A percentile compares a stretch with the other conserved stretches of the same genome.
These are phyloP conservation scores for Oxyteleia sp. DNA, from an alignment of 2,888 invertebrate genomes.

Conservation along the genomic window DNA sequence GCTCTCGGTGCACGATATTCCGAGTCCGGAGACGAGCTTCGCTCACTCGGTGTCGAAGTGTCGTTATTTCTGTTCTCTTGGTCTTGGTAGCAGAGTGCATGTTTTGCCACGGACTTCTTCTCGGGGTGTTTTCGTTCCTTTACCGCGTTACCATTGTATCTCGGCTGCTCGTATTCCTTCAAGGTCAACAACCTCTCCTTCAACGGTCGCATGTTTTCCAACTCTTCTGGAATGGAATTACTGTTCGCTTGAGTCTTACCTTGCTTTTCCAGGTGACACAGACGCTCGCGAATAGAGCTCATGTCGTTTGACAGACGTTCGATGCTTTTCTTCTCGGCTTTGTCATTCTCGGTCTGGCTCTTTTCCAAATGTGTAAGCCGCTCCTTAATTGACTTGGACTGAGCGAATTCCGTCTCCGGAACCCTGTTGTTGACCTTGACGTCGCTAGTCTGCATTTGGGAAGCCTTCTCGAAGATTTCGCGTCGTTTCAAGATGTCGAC, in stretches of 20 bases:
- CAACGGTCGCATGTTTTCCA: slow-evolving; percentile 79
- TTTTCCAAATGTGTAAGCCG: slow-evolving; percentile 91
- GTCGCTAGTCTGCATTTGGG: slow-evolving; percentile 81
- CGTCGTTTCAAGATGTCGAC: slow-evolving; percentile 94
- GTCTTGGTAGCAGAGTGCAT: slow-evolving; percentile 79
- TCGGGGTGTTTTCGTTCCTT: slow-evolving; percentile 89
- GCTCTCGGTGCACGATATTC: slow-evolving; percentile 82
- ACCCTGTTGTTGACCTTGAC: slow-evolving; percentile 86
- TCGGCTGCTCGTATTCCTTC: slow-evolving; percentile 79
- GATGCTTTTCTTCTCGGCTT: slow-evolving; percentile 86
- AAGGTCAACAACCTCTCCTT: slow-evolving; percentile 82
- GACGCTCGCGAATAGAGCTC: slow-evolving; percentile 90
- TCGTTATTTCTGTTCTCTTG: slow-evolving; percentile 77
- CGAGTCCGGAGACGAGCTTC: slow-evolving; percentile 85
- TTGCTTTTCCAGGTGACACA: slow-evolving; percentile 90
- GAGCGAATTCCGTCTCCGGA: slow-evolving; percentile 90
- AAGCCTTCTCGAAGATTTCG: slow-evolving; percentile 93
- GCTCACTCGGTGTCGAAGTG: slow-evolving; percentile 84
- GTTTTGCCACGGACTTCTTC: slow-evolving; percentile 82
- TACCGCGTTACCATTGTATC: slow-evolving; percentile 76
- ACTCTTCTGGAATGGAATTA: slow-evolving; percentile 79
- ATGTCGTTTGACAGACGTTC: slow-evolving; percentile 89
- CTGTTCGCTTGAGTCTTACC: slow-evolving; percentile 69
- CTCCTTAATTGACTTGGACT: slow-evolving; percentile 92
- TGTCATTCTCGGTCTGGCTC: slow-evolving; percentile 89